Conservation (phyloP, 2,888 invertebrate species). For the Atethmia centrago region DNA sequence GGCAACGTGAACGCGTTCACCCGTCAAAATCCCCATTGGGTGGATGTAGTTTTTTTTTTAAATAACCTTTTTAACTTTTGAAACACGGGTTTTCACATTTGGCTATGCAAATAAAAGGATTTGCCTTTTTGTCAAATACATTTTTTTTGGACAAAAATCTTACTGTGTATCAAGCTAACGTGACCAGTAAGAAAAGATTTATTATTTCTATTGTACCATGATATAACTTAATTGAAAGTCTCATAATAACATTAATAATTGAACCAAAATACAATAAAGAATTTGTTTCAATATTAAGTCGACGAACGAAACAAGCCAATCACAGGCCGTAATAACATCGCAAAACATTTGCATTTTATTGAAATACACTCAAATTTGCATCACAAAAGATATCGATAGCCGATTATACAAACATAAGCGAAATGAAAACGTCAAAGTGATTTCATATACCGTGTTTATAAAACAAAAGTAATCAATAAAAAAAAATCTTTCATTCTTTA, state of each 20-base stretch:
- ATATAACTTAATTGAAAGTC: neutral
- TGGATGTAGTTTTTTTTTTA: constrained; percentile 51
- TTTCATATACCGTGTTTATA: constrained; percentile 33
- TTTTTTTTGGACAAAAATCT: neutral
- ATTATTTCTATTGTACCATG: neutral
- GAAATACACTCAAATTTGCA: constrained; percentile 81
- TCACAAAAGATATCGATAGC: constrained; percentile 81
- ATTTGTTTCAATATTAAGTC: constrained; percentile 45
- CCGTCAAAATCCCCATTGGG: constrained; percentile 54
- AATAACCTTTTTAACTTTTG: constrained; percentile 44
- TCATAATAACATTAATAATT: constrained; percentile 5
- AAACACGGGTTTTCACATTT: constrained; percentile 52
- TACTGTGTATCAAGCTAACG: neutral
- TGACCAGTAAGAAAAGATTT: no score
- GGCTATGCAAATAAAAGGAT: constrained; percentile 11
- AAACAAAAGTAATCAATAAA: constrained; percentile 26
- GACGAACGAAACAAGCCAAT: constrained; percentile 59
- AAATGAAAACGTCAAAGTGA: constrained; percentile 65
- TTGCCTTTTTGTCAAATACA: neutral
- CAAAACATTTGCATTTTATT: constrained; percentile 84
- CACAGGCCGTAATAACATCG: constrained; percentile 70
- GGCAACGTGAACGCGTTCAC: constrained; percentile 58
- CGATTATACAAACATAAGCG: constrained; percentile 72
- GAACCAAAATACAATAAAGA: constrained; percentile 12
- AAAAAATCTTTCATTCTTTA: neutral